Base-by-base conservation (phyloP, 2,113 vertebrate genomes). In the Cathartes aura region DNA sequence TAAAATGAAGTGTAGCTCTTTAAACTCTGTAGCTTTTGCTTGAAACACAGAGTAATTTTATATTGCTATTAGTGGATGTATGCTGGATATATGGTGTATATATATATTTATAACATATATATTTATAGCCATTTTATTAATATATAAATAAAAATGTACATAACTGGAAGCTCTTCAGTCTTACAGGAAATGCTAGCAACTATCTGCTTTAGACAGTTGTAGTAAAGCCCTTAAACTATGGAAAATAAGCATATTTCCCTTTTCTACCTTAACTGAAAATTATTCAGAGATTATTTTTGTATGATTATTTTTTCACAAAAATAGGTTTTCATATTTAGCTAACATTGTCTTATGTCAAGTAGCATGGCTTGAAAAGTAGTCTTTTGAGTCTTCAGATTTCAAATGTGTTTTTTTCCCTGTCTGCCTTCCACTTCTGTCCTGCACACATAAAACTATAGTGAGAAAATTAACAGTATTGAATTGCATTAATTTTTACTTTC, bases 391-490 rank as follows among this genome's bases (percentile, higher is more conserved):
- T 89, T 85, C 48, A 74, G 16, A 21, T 79, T 81, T 76, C 27
- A 60, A 22, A 48, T 24, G 6, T 12, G 8, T 8, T 32, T 59
- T 38, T 16, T 16, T 3, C 8, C 29, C 12, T 0, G 0, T 42
- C 45, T 62, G 27, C 55, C 34, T 81, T 82, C 45, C 21, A 22
- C 67, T 82, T 82, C 55, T 75, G 62, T 92, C 50, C 62, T 59
- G 8, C 13, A 11, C 80, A 23, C 15, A 17, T 76, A 72, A 59
- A 86, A 45, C 42, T 58, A 15, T 5, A 78, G 64, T 66, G 91
- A 95, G 52, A 88, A 92, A 82, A 78, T 53, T 86, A 96, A 82
- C 34, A 45, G 64, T 82, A 58, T 87, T 59, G 64, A 96, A 82
- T 89, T 92, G 62, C 3, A 6, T 72, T 78, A 38, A 50, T 86